Evolutionary conservation across 2,888 invertebrate genomes (phyloP), one percentile per base, ranked within the genome.

Genomic region (Strigamia crassipes): DNA sequence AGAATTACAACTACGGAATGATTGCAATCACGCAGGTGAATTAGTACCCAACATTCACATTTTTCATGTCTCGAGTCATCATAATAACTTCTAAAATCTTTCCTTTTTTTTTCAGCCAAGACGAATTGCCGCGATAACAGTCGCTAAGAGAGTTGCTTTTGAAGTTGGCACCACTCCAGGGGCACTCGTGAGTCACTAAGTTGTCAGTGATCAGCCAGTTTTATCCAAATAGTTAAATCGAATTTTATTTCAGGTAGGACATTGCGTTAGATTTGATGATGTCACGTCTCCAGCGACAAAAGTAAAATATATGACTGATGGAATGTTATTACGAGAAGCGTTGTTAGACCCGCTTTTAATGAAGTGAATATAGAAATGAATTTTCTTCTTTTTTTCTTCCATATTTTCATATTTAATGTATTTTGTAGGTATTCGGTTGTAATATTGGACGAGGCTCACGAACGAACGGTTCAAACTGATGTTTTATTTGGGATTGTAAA

Each of bases 381-480:
- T 27, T 27, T n/a, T n/a, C n/a, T n/a, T n/a, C n/a, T n/a, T n/a
- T n/a, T n/a, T n/a, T n/a, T n/a, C n/a, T n/a, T n/a, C n/a, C n/a
- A n/a, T n/a, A n/a, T n/a, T n/a, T n/a, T n/a, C n/a, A n/a, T 51
- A 13, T 51, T 18, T 41, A 42, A 38, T 79, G 83, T 61, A 82
- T 81, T 83, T 85, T 41, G n/a, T 82, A 88, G 92, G 84, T 98
- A 98, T 87, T 92, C 93, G 34, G 90, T 95, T 15, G 90, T 97
- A 23, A 93, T 98, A 86, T 88, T 98, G 84, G 98, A 98, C 88
- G 98, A 98, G 88, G 97, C 96, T 42, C 98, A 98, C 87, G 98
- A 98, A 88, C 91, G 98, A 73, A 97, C 97, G 1, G 92, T 98
- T 0, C 94, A 95, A 86, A 97, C 96, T 3, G 98, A 98, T 89